Evolutionary conservation across 1,140 invertebrate genomes (phyloP), one percentile per base, ranked within the genome.

Genomic region (Cepaea nemoralis): DNA sequence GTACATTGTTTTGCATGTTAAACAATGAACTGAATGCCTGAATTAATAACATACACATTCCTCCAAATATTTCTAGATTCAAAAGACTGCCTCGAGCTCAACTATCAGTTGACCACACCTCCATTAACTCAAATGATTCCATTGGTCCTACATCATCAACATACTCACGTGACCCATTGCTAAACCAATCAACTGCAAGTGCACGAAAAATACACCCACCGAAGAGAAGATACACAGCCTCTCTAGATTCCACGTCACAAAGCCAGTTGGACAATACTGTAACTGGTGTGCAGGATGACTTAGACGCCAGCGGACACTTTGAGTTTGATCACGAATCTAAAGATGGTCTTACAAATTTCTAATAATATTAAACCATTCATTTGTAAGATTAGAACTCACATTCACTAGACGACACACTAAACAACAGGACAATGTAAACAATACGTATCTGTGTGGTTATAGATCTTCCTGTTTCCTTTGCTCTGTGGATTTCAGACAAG

Each of bases 311-410:
- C 24, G 31, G 1, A 0, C 19, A 6, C 5, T 6, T 8, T 39
- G 69, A 27, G 31, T 24, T 2, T 22, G 69, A 45, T 27, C 35
- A 12, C 1, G 69, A 45, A 8, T 45, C 37, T 10, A 71, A 1
- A 0, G 50, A 71, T 27, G 69, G 69, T 40, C 37, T 39, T 1
- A 71, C 69, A 71, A 71, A 39, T 33, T 71, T 71, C 35, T 71
- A 40, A 71, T n/a, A n/a, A n/a, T n/a, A n/a, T n/a, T n/a, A n/a
- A n/a, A n/a, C n/a, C n/a, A n/a, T n/a, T n/a, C n/a, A n/a, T n/a
- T n/a, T n/a, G n/a, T n/a, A n/a, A n/a, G n/a, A n/a, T n/a, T n/a
- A n/a, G n/a, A n/a, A n/a, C n/a, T n/a, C n/a, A n/a, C n/a, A n/a
- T n/a, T n/a, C n/a, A n/a, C n/a, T n/a, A n/a, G n/a, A n/a, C n/a